These are phyloP conservation scores for Nerophis ophidion DNA, from an alignment of 2,113 vertebrate genomes.

Conservation along the genomic window DNA sequence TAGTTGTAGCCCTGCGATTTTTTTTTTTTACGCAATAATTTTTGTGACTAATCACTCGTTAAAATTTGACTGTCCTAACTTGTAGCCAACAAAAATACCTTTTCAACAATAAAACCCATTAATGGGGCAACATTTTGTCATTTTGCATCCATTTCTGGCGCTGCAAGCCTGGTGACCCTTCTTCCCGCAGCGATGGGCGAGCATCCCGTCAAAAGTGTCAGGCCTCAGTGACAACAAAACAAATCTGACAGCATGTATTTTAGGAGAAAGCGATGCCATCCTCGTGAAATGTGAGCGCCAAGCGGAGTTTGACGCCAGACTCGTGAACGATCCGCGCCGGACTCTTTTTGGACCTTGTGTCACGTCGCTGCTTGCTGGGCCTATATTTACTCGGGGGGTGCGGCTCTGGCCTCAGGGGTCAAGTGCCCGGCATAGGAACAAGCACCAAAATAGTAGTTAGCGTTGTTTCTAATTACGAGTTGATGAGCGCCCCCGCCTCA, in stretches of 20 bases:
- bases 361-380: conserved; percentile 52
- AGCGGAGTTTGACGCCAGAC: conserved; percentile 24
- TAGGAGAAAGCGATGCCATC: conserved; percentile 12
- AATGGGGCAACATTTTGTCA: no score
- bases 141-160: no score
- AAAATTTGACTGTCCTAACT: no score
- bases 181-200: no score
- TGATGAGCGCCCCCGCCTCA: conserved; percentile 78
- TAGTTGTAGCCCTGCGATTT: no score
- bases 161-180: no score
- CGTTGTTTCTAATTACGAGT: conserved; percentile 86
- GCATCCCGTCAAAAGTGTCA: neutral
- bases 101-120: no score
- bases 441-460: conserved; percentile 78
- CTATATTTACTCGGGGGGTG: conserved; percentile 72
- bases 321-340: conserved; percentile 53
- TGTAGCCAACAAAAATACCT: no score
- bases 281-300: conserved; percentile 45
- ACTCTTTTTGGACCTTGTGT: conserved; percentile 55
- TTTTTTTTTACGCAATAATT: no score
- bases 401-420: conserved; percentile 51
- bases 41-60: no score
- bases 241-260: conserved; percentile 18
- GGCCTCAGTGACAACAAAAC: conserved; percentile 34
- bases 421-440: conserved; percentile 78